Conservation (phyloP, 2,797 vertebrate genomes). For the Tapirus indicus region DNA sequence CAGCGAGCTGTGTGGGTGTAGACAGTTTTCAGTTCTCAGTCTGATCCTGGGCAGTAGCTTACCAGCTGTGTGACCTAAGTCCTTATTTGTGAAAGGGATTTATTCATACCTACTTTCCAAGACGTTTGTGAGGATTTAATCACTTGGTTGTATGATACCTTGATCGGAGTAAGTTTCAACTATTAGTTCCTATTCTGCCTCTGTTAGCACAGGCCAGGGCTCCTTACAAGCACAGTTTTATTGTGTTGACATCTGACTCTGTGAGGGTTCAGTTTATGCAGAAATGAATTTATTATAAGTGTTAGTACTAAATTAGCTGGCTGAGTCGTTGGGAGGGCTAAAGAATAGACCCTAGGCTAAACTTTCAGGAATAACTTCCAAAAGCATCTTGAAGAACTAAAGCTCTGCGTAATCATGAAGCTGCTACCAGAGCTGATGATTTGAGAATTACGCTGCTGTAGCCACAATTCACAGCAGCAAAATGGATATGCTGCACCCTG, state of each 20-base stretch:
- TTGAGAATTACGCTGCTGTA: accelerated
- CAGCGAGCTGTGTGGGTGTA: background rate
- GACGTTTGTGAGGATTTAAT: constrained; percentile 12
- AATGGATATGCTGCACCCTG: no score
- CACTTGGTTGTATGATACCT: background rate
- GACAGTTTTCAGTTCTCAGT: background rate
- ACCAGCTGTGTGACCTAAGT: background rate
- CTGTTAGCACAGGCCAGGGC: background rate
- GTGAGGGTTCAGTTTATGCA: background rate
- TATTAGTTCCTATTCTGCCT: background rate
- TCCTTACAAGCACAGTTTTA: background rate
- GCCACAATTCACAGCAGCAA: background rate
- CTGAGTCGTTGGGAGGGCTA: background rate
- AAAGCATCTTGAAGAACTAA: background rate
- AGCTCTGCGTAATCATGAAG: background rate
- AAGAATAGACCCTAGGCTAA: background rate
- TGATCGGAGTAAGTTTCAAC: background rate
- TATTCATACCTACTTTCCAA: background rate
- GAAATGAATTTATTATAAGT: background rate
- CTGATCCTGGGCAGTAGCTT: background rate
- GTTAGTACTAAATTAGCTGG: background rate
- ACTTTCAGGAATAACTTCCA: constrained; percentile 38
- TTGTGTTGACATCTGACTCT: background rate
- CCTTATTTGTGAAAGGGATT: background rate
- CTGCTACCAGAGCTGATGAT: accelerated